phyloP scores from a whole-genome alignment of 2,113 vertebrate genomes.

The Paratilapia polleni region DNA sequence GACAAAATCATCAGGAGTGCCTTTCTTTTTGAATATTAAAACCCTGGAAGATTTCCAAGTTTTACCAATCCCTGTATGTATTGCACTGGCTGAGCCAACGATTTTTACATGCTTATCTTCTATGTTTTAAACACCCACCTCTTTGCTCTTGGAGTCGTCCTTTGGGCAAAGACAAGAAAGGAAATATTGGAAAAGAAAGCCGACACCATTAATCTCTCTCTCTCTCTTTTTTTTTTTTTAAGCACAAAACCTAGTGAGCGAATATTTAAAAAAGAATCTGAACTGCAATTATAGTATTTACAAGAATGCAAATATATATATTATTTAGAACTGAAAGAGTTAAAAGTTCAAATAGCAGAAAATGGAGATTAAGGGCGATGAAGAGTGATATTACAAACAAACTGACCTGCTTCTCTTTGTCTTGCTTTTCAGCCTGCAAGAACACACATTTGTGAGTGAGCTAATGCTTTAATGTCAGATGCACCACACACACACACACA shows the following conservation, averaged over 20 bases:
- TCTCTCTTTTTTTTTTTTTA: neutral
- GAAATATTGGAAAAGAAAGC: neutral
- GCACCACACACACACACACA: neutral
- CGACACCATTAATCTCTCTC: neutral
- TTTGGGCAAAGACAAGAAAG: conserved; percentile 35
- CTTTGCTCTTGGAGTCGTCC: conserved; percentile 64
- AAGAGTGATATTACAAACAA: neutral
- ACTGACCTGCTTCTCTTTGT: conserved; percentile 78
- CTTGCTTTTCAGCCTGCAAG: conserved; percentile 75
- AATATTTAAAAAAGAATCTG: neutral
- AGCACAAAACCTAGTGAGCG: neutral
- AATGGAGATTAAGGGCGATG: neutral
- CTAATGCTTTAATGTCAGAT: neutral
- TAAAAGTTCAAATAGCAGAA: neutral
- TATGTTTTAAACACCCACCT: conserved; percentile 60
- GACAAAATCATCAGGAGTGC: fast-evolving
- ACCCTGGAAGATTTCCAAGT: neutral
- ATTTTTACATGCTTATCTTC: neutral
- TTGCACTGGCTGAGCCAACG: neutral
- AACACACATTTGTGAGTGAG: conserved; percentile 41
- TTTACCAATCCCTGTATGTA: neutral
- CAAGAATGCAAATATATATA: neutral
- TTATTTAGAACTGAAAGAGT: neutral
- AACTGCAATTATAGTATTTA: neutral
- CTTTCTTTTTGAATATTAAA: neutral